Conservation (phyloP, 2,797 vertebrate species). For the Pangasius sanitwongsei region DNA sequence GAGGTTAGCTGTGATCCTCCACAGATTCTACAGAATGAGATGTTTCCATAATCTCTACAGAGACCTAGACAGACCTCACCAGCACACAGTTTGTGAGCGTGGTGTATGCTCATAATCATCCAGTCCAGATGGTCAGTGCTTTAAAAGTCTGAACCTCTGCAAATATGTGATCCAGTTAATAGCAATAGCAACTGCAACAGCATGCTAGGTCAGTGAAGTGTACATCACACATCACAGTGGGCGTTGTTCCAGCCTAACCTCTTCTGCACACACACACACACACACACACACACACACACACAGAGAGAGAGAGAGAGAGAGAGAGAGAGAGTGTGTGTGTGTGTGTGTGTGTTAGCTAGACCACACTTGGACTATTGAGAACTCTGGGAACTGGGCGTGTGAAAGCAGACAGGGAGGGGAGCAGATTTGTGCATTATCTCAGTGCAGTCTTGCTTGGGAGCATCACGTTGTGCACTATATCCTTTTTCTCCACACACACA, state of each 20-base stretch:
- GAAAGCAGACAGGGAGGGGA: not conserved
- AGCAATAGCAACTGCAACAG: constrained; percentile 11
- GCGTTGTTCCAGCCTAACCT: constrained; percentile 38
- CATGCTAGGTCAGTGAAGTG: not conserved
- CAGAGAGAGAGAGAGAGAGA: no score
- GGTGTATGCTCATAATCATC: not conserved
- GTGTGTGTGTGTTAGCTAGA: not conserved
- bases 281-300: not conserved
- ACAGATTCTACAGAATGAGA: not conserved
- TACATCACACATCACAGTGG: constrained; percentile 20
- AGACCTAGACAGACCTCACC: not conserved
- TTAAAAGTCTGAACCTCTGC: not conserved
- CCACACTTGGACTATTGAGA: constrained; percentile 17
- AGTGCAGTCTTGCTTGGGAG: not conserved
- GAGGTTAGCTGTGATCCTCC: not conserved
- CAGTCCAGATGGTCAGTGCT: not conserved
- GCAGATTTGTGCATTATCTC: not conserved
- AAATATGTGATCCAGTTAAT: not conserved
- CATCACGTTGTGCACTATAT: not conserved
- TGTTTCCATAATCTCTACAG: not conserved
- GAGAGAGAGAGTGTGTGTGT: no score
- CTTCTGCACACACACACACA: constrained; percentile 37
- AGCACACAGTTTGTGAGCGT: not conserved
- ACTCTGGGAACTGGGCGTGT: not conserved
- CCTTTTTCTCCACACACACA: no score